Evolutionary conservation across 2,888 invertebrate genomes (phyloP), one percentile per base, ranked within the genome.

Genomic region (Sycophila texana): DNA sequence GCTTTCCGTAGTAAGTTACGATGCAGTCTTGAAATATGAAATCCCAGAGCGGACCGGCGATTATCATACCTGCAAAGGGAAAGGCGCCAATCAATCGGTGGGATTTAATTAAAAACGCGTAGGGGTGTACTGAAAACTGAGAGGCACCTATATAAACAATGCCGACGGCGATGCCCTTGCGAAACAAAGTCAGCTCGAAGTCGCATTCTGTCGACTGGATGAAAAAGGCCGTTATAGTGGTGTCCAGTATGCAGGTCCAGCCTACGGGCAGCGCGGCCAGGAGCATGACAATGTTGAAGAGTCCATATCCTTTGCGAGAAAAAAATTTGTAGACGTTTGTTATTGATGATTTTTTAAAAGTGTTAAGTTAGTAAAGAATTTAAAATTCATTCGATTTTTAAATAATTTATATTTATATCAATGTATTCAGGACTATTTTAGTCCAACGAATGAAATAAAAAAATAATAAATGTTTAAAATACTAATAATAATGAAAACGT

Each of bases 191-290:
- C 60, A 96, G 91, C 49, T 93, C 89, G 84, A 96, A 92, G 85
- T 96, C 95, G 85, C 96, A 96, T 88, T 95, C 94, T 0, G 95
- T 95, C 53, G 94, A 92, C 0, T 95, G 95, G 87, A 96, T 92
- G 85, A 95, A 93, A 87, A 94, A 96, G 0, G 95, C 94, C 84
- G 94, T 92, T 2, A 94, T 93, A 73, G 95, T 94, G 80, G 95
- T 94, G 86, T 95, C 95, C 80, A 95, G 94, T 22, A 94, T 92
- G 14, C 93, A 92, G 12, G 94, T 92, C 92, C 94, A 94, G 86
- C 93, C 94, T 55, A 93, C 93, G 0, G 95, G 94, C 68, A 94
- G 88, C 10, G 87, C 84, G 79, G 94, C 92, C 84, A 93, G 83
- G 83, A 95, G 87, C 75, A 95, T 89, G 74, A 93, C 86, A 10